Evolutionary conservation across 2,113 vertebrate species (phyloP), one percentile per base, ranked within the genome.

Genomic region (Ramphastos sulfuratus): DNA sequence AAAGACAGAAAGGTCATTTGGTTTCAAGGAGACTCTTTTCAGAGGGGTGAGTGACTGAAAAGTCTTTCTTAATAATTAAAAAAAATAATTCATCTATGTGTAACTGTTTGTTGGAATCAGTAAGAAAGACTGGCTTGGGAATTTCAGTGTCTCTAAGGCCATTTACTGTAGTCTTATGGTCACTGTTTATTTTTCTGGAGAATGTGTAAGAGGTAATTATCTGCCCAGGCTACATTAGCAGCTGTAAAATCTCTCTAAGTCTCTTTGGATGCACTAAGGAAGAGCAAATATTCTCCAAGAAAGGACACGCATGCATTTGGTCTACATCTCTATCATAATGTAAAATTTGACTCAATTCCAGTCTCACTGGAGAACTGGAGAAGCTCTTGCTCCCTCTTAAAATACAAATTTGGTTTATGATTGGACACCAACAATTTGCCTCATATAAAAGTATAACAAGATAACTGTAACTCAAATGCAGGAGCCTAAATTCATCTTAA

Each of bases 1-100:
- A 78, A 90, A 95, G 91, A 58, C 58, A 80, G 60, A 93, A 81
- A 96, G 92, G 89, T 97, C 87, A 92, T 67, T 93, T 97, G 95
- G 30, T 89, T 93, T 97, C 81, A 94, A 94, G 82, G 52, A 89
- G 44, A 91, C 27, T 60, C 50, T 60, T 69, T 75, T 46, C 7
- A 58, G 91, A 83, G 27, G 69, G 10, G 23, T 79, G 33, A 80
- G 39, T 89, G 75, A 88, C 61, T 46, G 80, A 76, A 79, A 91
- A 87, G 85, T 71, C 55, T 60, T 89, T 72, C 58, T 52, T 67
- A 82, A 75, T 77, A 7, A 56, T 85, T 92, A 90, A 74, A n/a
- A 69, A 79, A 74, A n/a, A 69, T 76, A 96, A 80, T 15, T 50
- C 63, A 85, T 58, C 69, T 88, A 73, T 24, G 56, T 56, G 7